A percentile compares a stretch with the other conserved stretches of the same genome.
Evolutionary conservation across 1,140 invertebrate species (phyloP).

Genomic region (Papilio xuthus): DNA sequence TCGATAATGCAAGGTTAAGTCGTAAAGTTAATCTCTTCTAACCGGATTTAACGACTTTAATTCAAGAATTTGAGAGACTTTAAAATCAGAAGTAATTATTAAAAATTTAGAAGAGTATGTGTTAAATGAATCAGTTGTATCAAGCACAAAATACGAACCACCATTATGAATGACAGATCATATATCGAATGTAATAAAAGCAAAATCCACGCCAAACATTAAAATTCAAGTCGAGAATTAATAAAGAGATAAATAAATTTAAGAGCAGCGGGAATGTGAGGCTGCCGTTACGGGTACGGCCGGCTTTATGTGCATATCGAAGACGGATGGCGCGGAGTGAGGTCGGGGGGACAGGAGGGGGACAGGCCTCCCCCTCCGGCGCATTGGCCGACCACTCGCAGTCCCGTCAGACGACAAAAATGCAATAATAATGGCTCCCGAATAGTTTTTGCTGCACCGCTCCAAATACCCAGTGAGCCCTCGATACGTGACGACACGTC

Average conservation of each 20-base stretch:
- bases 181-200: conserved; percentile 54
- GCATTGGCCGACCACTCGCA: conserved; percentile 75
- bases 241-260: conserved; percentile 81
- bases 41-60: not conserved
- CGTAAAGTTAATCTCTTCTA: not conserved
- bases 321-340: conserved; percentile 73
- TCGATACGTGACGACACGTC: conserved; percentile 75
- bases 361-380: conserved; percentile 48
- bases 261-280: conserved; percentile 78
- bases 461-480: conserved; percentile 75
- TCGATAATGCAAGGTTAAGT: not conserved
- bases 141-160: conserved; percentile 49
- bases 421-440: conserved; percentile 80
- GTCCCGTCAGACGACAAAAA: conserved; percentile 81
- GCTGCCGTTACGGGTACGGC: conserved; percentile 77
- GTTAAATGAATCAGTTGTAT: conserved; percentile 43
- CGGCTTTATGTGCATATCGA: conserved; percentile 80
- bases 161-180: conserved; percentile 43
- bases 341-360: conserved; percentile 39
- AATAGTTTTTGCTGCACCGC: conserved; percentile 81
- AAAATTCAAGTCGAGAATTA: conserved; percentile 78
- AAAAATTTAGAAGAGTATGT: not conserved
- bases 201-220: conserved; percentile 69
- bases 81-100: not conserved
- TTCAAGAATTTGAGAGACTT: not conserved